Evolutionary conservation across 2,113 vertebrate species (phyloP).

Genomic region (Gymnarchus niloticus): DNA sequence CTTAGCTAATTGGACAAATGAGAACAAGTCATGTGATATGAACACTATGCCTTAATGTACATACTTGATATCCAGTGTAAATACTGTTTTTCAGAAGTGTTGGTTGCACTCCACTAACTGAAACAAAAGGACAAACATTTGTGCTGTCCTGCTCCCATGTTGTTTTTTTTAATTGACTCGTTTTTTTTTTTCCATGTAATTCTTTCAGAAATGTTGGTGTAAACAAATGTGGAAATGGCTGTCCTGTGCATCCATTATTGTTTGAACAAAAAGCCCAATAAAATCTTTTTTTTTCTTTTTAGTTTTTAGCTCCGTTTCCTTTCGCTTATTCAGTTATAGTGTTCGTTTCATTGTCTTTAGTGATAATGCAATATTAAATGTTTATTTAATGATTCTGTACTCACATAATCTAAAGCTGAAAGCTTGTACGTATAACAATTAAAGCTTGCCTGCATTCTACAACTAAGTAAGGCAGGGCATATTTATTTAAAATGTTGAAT

Average conservation of each 20-base stretch:
- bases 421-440: neutral
- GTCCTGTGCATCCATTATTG: conserved; percentile 12
- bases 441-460: neutral
- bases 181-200: conserved; percentile 73
- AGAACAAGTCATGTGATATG: conserved; percentile 12
- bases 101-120: conserved; percentile 69
- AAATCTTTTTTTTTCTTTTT: conserved; percentile 10
- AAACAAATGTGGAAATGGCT: conserved; percentile 16
- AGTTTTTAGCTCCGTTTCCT: no score
- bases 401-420: neutral
- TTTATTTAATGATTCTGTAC: neutral
- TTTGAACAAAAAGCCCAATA: conserved; percentile 27
- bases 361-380: neutral
- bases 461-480: neutral
- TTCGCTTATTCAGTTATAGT: neutral
- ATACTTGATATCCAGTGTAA: conserved; percentile 72
- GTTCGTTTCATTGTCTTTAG: neutral
- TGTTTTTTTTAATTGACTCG: conserved; percentile 43
- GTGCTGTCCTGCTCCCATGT: conserved; percentile 67
- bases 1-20: conserved; percentile 14
- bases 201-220: conserved; percentile 51
- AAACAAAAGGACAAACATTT: conserved; percentile 56
- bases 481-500: neutral
- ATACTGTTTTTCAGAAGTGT: conserved; percentile 79
- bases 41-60: conserved; percentile 61